A percentile compares a stretch with the other conserved stretches of the same genome.
phyloP scores from a whole-genome alignment of 2,888 invertebrate genomes.

The Phengaris arion region DNA sequence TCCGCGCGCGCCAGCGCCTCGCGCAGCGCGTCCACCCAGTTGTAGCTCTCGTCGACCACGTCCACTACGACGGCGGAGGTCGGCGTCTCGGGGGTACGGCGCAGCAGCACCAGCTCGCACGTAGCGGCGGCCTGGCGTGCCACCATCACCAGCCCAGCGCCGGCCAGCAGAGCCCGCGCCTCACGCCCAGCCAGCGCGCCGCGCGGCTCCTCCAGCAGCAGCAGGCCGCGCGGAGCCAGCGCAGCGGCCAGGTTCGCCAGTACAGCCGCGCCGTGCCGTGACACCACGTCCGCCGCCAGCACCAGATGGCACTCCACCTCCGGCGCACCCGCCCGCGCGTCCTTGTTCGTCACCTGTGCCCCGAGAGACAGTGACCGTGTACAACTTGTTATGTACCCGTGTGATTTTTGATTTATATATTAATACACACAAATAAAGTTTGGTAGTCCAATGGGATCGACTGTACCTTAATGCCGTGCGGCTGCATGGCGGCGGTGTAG shows the following conservation, averaged over 20 bases:
- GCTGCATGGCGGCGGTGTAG: constrained; percentile 77
- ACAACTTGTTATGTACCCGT: no score
- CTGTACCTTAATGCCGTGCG: constrained; percentile 82
- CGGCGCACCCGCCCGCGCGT: constrained; percentile 78
- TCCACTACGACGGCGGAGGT: constrained; percentile 77
- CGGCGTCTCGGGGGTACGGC: constrained; percentile 75
- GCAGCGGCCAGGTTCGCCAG: constrained; percentile 81
- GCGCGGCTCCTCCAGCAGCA: constrained; percentile 85
- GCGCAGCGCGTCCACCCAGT: constrained; percentile 91
- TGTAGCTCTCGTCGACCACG: constrained; percentile 84
- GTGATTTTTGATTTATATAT: no score
- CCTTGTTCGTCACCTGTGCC: constrained; percentile 68
- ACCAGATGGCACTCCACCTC: constrained; percentile 85
- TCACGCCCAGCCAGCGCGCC: constrained; percentile 60
- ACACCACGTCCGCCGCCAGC: constrained; percentile 82
- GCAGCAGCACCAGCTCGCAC: constrained; percentile 83
- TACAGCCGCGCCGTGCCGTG: constrained; percentile 73
- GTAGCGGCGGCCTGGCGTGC: constrained; percentile 72
- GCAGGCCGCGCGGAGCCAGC: constrained; percentile 84
- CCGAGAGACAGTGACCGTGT: background rate
- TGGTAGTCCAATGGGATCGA: no score
- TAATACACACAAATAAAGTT: background rate
- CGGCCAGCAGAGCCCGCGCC: constrained; percentile 57
- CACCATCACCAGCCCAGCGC: constrained; percentile 56
- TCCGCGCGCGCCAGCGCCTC: constrained; percentile 84